These are phyloP conservation scores for Leuciscus waleckii DNA, from an alignment of 2,797 vertebrate species.

Conservation along the genomic window DNA sequence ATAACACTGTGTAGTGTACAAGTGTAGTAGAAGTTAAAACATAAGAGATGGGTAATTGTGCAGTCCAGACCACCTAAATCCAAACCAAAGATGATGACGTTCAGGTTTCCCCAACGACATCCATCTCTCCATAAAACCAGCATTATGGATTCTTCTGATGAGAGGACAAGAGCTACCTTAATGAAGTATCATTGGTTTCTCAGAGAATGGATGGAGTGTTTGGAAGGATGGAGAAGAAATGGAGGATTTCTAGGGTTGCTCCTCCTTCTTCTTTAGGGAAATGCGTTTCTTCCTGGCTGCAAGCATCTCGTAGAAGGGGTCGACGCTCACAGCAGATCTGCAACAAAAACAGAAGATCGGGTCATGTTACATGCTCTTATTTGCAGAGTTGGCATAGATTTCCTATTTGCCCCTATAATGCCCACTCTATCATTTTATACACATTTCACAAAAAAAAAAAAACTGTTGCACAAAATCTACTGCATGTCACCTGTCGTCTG, in stretches of 20 bases:
- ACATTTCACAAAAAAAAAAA: too few relatives aligned
- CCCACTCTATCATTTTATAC: not conserved
- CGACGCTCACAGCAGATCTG: slow-evolving; percentile 92
- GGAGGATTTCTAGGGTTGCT: slow-evolving; percentile 74
- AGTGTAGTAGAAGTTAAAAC: slow-evolving; percentile 11
- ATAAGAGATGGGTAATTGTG: not conserved
- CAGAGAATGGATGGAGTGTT: slow-evolving; percentile 49
- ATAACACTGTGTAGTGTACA: slow-evolving; percentile 34
- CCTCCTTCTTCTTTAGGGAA: slow-evolving; percentile 94
- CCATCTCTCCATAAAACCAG: slow-evolving; percentile 54
- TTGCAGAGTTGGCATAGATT: not conserved
- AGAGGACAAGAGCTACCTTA: slow-evolving; percentile 33
- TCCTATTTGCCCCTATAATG: not conserved
- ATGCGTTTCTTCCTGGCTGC: slow-evolving; percentile 93
- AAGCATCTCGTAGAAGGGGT: slow-evolving; percentile 96
- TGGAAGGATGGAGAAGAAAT: slow-evolving; percentile 51
- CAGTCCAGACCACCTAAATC: not conserved
- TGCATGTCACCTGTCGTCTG: not conserved
- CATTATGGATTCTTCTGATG: slow-evolving; percentile 14
- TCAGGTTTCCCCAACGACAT: slow-evolving; percentile 45
- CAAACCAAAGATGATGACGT: not conserved
- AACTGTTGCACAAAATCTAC: not conserved
- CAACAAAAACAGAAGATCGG: not conserved
- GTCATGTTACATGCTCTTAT: not conserved
- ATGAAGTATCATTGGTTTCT: slow-evolving; percentile 5